Conservation (phyloP, 2,113 vertebrate species). For the Solenodon paradoxus region DNA sequence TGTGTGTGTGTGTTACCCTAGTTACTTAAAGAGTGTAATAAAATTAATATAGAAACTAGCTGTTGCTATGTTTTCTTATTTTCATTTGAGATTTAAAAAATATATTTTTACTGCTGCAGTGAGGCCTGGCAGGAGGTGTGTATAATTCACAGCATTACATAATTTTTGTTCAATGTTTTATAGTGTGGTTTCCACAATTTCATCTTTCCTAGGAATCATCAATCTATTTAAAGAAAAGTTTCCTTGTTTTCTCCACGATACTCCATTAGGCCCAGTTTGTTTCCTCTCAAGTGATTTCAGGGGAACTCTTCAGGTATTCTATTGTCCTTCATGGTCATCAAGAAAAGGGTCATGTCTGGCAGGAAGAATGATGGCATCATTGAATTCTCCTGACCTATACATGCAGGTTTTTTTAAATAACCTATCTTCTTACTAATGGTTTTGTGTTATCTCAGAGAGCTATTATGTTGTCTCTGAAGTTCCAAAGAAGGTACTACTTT, state of each 20-base stretch:
- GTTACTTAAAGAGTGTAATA: background rate
- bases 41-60: background rate
- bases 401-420: background rate
- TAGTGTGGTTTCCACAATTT: background rate
- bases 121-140: background rate
- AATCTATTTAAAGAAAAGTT: background rate
- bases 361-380: background rate
- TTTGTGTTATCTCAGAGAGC: background rate
- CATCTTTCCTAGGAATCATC: background rate
- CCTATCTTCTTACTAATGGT: background rate
- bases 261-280: background rate
- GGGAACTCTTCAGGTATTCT: background rate
- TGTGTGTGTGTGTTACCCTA: no score
- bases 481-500: background rate
- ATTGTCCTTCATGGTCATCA: background rate
- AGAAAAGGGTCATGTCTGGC: background rate
- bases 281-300: background rate
- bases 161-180: background rate
- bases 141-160: background rate
- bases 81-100: no score
- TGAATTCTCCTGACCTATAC: background rate
- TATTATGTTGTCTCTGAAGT: background rate
- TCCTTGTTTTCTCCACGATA: background rate
- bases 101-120: background rate
- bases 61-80: background rate